Evolutionary conservation across 2,113 vertebrate species (phyloP), one percentile per base, ranked within the genome.

Genomic region (Ovis canadensis): DNA sequence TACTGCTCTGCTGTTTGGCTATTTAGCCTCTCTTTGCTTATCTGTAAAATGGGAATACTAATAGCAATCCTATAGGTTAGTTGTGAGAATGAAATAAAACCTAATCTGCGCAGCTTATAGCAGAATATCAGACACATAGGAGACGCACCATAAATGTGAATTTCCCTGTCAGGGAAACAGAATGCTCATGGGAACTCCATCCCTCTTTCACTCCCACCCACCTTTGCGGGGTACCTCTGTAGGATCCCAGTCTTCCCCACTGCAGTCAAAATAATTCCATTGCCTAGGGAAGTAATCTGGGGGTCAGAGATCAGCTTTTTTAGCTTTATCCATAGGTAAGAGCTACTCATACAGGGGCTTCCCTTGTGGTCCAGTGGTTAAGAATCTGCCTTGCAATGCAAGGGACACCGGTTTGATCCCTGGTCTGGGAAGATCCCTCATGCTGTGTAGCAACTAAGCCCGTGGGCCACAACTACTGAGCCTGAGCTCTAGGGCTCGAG

Each of bases 1-100:
- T 27, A 8, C 64, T 78, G 48, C 29, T 29, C 15, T 81, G 12
- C 23, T 67, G 3, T 64, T 88, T 29, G 57, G 5, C 13, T 0
- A 14, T 92, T 90, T 62, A 52, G 57, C 19, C 27, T 95, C 45
- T 97, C 48, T 92, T 94, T 86, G 81, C 29, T 91, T 11, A 23
- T 86, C 67, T 88, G n/a, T 88, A 80, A 88, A 94, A 90, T 29
- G 59, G 12, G 54, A 11, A 27, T 3, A 14, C 17, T 64, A 11
- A 27, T n/a, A 48, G 50, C 29, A 87, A 2, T 43, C n/a, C 13
- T 59, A 17, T 15, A 52, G 55, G 6, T 33, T 6, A 74, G 27
- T 50, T 64, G 31, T 67, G 27, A 82, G 48, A 92, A 59, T 94
- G 43, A 83, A 82, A 86, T 31, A 27, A 86, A 64, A 82, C 21